Conservation (phyloP, 2,113 vertebrate genomes). For the Paradisaea rubra region DNA sequence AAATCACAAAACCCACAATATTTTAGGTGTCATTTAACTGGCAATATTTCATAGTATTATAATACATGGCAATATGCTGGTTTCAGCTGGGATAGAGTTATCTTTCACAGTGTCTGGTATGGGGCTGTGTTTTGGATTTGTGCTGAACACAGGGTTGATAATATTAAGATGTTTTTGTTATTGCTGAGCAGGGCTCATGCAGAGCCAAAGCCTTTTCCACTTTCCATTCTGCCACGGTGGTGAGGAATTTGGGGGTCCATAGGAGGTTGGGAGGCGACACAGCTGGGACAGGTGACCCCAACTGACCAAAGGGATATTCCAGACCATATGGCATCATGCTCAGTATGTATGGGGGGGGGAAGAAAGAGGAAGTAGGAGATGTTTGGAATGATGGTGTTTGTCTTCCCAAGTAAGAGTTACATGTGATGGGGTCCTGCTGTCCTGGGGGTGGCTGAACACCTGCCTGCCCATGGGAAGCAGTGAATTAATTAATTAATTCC, state of each 20-base stretch:
- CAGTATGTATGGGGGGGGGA: fast-evolving
- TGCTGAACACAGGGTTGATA: not conserved
- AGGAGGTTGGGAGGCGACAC: not conserved
- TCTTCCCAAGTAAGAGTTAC: fast-evolving
- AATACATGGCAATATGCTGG: not conserved
- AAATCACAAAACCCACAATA: not conserved
- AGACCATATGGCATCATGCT: not conserved
- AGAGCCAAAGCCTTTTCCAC: not conserved
- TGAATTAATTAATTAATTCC: not conserved
- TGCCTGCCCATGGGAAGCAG: not conserved
- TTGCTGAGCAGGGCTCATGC: not conserved
- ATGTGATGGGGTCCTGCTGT: not conserved
- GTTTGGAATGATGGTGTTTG: not conserved
- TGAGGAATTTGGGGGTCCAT: fast-evolving
- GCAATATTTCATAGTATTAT: not conserved
- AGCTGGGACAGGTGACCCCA: not conserved
- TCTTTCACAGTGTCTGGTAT: fast-evolving
- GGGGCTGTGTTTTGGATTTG: not conserved
- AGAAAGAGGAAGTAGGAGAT: not conserved
- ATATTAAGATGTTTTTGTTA: not conserved
- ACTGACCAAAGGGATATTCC: not conserved
- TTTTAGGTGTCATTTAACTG: not conserved
- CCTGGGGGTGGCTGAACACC: not conserved
- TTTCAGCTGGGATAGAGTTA: not conserved
- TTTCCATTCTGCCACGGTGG: fast-evolving